These are phyloP conservation scores for Poecilus cupreus DNA, from an alignment of 2,888 invertebrate species.

Conservation along the genomic window DNA sequence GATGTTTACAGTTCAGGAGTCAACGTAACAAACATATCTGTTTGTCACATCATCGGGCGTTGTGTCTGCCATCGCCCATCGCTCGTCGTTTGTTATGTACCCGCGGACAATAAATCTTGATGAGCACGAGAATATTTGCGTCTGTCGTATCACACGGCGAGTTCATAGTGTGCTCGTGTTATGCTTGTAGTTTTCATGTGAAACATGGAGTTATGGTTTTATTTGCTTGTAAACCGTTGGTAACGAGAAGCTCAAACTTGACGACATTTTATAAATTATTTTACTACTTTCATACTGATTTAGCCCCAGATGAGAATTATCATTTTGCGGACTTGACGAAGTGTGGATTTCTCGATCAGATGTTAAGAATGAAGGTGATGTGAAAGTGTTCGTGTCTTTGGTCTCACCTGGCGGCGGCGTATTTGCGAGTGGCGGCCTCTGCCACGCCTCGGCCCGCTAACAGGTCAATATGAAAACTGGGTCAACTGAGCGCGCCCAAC, in stretches of 20 bases:
- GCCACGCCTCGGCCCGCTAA: conserved; percentile 68
- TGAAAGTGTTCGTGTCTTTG: not conserved
- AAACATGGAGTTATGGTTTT: conserved; percentile 4
- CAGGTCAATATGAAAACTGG: conserved; percentile 70
- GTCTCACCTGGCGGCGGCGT: conserved; percentile 37
- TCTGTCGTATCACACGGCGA: not conserved
- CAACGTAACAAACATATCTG: conserved; percentile 33
- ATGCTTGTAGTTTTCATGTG: not conserved
- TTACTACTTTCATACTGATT: not conserved
- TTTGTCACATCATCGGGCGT: not conserved
- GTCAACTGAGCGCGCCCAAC: conserved; percentile 68
- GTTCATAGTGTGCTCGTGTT: not conserved
- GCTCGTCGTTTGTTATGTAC: conserved; percentile 23
- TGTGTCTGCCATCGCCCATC: not conserved
- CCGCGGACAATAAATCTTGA: conserved; percentile 24
- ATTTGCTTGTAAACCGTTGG: conserved; percentile 2
- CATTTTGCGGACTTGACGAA: too few relatives aligned
- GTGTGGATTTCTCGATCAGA: too few relatives aligned
- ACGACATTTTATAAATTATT: conserved; percentile 13
- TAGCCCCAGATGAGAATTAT: too few relatives aligned
- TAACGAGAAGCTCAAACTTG: not conserved
- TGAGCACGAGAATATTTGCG: conserved; percentile 9
- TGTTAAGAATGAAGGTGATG: not conserved
- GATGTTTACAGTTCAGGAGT: conserved; percentile 25
- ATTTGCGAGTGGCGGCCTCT: conserved; percentile 56